phyloP scores from a whole-genome alignment of 2,797 vertebrate species.

The Mus minutoides region DNA sequence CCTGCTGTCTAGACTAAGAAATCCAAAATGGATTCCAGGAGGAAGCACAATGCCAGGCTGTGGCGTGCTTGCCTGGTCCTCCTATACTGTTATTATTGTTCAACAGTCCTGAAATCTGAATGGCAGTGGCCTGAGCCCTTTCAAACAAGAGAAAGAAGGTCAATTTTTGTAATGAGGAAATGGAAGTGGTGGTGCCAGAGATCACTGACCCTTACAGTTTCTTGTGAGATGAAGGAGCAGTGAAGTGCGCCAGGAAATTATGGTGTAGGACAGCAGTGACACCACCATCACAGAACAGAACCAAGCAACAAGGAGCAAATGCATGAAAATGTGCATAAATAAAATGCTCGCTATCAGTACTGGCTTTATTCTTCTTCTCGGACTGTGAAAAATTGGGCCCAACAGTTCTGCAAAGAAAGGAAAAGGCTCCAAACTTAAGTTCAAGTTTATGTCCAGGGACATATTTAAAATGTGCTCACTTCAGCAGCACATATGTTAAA shows the following conservation, averaged over 20 bases:
- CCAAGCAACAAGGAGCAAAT: conserved; percentile 78
- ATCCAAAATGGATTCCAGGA: conserved; percentile 88
- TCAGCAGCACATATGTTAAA: neutral
- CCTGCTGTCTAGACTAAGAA: conserved; percentile 84
- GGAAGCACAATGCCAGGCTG: conserved; percentile 82
- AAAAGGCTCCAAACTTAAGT: conserved; percentile 56
- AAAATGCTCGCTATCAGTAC: conserved; percentile 55
- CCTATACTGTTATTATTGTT: conserved; percentile 89
- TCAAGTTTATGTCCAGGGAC: neutral
- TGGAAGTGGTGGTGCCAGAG: conserved; percentile 87
- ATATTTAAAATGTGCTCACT: neutral
- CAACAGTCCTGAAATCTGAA: conserved; percentile 87
- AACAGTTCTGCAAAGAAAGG: conserved; percentile 43
- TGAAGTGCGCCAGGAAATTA: conserved; percentile 86
- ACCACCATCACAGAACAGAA: conserved; percentile 80
- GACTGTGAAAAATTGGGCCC: conserved; percentile 58
- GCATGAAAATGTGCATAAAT: conserved; percentile 80
- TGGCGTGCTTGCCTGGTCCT: conserved; percentile 81
- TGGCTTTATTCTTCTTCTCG: conserved; percentile 72
- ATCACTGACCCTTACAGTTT: conserved; percentile 87
- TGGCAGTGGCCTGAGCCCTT: conserved; percentile 91
- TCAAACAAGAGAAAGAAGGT: conserved; percentile 88
- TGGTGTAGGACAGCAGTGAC: conserved; percentile 85
- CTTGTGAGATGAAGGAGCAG: conserved; percentile 83
- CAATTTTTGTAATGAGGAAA: conserved; percentile 91